These are phyloP conservation scores for Adrianichthys oophorus DNA, from an alignment of 2,797 vertebrate species.

Conservation along the genomic window DNA sequence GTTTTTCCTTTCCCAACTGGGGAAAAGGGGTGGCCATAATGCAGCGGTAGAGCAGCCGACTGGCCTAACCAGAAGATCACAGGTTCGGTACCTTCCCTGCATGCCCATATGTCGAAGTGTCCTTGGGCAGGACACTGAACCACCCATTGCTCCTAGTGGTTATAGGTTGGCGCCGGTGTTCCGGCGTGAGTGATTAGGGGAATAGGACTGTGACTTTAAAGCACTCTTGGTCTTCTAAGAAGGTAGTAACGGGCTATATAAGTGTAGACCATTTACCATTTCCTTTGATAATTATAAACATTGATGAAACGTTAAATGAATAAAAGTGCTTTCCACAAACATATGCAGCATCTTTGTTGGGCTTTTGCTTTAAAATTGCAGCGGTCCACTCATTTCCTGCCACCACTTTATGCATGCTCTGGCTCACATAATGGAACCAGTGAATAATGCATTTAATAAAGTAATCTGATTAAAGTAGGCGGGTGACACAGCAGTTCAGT, in stretches of 20 bases:
- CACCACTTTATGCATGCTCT: slow-evolving; percentile 10
- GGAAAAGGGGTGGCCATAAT: no score
- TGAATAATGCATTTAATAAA: slow-evolving; percentile 64
- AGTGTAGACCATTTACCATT: not conserved
- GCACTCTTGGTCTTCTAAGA: not conserved
- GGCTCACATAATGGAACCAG: slow-evolving; percentile 11
- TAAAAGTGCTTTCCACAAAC: slow-evolving; percentile 3
- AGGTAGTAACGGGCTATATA: not conserved
- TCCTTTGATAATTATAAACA: no score
- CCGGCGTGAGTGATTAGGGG: no score
- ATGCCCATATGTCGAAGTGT: no score
- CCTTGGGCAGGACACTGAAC: no score
- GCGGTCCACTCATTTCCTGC: slow-evolving; percentile 9
- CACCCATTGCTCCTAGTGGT: no score
- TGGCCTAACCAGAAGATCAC: no score
- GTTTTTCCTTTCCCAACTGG: no score
- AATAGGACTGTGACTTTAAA: no score
- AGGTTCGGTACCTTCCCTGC: no score
- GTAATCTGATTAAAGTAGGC: slow-evolving; percentile 38
- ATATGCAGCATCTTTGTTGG: not conserved
- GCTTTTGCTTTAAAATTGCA: not conserved
- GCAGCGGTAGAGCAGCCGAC: no score
- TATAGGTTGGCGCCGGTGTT: no score
- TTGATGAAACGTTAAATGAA: not conserved
- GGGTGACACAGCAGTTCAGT: slow-evolving; percentile 45